Base-by-base conservation (phyloP, 2,888 invertebrate genomes). In the Panopea generosa region DNA sequence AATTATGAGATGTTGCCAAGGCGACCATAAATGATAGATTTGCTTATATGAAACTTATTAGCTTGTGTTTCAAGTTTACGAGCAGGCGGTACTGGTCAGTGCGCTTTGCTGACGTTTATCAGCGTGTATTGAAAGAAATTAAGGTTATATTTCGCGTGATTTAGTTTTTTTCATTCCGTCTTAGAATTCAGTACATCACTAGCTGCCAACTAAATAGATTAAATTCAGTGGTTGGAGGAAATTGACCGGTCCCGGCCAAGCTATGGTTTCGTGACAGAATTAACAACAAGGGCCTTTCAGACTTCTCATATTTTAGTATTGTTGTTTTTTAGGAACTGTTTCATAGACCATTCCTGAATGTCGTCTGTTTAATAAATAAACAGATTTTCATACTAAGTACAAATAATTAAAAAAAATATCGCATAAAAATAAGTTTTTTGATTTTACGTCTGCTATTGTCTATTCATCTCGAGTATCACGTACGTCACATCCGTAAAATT, bases 121-220 rank as follows among this genome's bases (percentile, higher is more conserved):
- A 50, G 33, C 20, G 60, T 20, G 68, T 49, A 63, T 79, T 79
- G 71, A 75, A 71, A 65, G 71, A 71, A 79, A 79, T 71, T 79
- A 70, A 66, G 75, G 65, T 71, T 72, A 77, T 73, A 43, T 67
- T 71, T 73, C 59, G 74, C 74, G 74, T 74, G 73, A 66, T 62
- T 66, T 40, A 43, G 55, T 55, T 70, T 55, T 43, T 52, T 16
- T 38, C 49, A 73, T 65, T 69, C 65, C 50, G 59, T 62, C 72
- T 69, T 56, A 67, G 67, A 78, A 74, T 78, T 70, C 73, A 67
- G 70, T 70, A 62, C 78, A 60, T 16, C 53, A 33, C 59, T 24
- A 50, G 74, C 67, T 79, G 79, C 79, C 79, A 79, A 75, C 71
- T 79, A 79, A 79, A 71, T 60, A 79, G 74, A 79, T 79, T 79